These are phyloP conservation scores for Dasypolia templi DNA, from an alignment of 2,888 invertebrate species.

Conservation along the genomic window DNA sequence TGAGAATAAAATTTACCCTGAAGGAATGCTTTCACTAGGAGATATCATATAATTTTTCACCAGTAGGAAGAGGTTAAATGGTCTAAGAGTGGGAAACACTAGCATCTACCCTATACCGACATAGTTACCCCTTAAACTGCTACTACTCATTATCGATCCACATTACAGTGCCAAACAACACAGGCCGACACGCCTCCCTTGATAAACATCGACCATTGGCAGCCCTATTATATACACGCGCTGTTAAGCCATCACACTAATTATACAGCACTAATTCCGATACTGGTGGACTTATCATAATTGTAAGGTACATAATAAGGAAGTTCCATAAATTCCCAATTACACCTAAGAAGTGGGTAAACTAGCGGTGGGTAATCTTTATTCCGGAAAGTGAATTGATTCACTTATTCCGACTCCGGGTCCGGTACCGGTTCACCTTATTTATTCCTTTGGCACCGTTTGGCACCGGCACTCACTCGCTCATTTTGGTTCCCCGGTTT, in stretches of 20 bases:
- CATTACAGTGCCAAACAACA: slow-evolving; percentile 48
- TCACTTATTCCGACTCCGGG: too few relatives aligned
- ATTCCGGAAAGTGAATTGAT: too few relatives aligned
- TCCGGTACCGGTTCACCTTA: too few relatives aligned
- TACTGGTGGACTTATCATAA: not conserved
- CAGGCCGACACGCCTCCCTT: slow-evolving; percentile 51
- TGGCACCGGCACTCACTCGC: too few relatives aligned
- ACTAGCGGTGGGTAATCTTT: too few relatives aligned
- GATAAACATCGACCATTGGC: slow-evolving; percentile 58
- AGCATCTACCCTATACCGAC: not conserved
- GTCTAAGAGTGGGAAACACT: not conserved
- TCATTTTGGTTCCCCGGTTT: too few relatives aligned
- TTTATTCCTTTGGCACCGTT: too few relatives aligned
- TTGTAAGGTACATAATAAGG: not conserved
- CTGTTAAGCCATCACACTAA: slow-evolving; percentile 44
- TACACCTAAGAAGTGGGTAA: too few relatives aligned
- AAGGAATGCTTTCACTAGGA: not conserved
- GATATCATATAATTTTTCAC: not conserved
- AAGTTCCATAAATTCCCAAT: not conserved
- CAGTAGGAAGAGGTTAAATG: not conserved
- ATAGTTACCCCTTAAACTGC: slow-evolving; percentile 10
- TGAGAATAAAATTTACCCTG: not conserved
- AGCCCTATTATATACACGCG: slow-evolving; percentile 62
- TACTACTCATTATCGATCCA: slow-evolving; percentile 29
- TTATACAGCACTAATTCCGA: slow-evolving; percentile 40